Evolutionary conservation across 2,888 invertebrate species (phyloP).

Genomic region (Cordilura impudica): DNA sequence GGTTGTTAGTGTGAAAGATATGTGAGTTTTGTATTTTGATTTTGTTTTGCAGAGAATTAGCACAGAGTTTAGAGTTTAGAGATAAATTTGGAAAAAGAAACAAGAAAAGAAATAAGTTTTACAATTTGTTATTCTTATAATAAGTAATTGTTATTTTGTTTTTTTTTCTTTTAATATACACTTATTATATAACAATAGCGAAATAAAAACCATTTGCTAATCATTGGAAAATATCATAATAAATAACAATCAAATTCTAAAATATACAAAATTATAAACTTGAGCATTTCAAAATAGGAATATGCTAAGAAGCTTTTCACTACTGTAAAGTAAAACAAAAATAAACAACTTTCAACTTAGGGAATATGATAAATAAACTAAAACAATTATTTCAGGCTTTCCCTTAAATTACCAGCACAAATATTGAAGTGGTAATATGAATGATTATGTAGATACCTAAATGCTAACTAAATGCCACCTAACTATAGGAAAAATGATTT

Average conservation of each 20-base stretch:
- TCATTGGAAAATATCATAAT: conserved; percentile 14
- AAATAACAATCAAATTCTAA: conserved; percentile 32
- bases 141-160: conserved; percentile 65
- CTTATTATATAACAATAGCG: conserved; percentile 27
- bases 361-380: not conserved
- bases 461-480: too few relatives aligned
- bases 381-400: too few relatives aligned
- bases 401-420: too few relatives aligned
- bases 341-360: not conserved
- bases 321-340: conserved; percentile 30
- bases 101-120: conserved; percentile 72
- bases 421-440: too few relatives aligned
- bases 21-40: not conserved
- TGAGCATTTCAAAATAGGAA: conserved; percentile 46
- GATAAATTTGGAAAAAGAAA: conserved; percentile 69
- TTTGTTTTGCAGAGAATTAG: conserved; percentile 39
- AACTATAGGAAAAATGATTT: too few relatives aligned
- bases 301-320: conserved; percentile 58
- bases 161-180: conserved; percentile 19
- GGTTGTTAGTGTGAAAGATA: conserved; percentile 33
- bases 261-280: conserved; percentile 14
- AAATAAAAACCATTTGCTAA: conserved; percentile 48
- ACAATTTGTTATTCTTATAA: conserved; percentile 49
- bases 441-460: too few relatives aligned
- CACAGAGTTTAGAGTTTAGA: conserved; percentile 40